A percentile compares a stretch with the other conserved stretches of the same genome.
These are phyloP conservation scores for Rattus norvegicus DNA, from an alignment of 2,113 vertebrate species.

Conservation along the genomic window DNA sequence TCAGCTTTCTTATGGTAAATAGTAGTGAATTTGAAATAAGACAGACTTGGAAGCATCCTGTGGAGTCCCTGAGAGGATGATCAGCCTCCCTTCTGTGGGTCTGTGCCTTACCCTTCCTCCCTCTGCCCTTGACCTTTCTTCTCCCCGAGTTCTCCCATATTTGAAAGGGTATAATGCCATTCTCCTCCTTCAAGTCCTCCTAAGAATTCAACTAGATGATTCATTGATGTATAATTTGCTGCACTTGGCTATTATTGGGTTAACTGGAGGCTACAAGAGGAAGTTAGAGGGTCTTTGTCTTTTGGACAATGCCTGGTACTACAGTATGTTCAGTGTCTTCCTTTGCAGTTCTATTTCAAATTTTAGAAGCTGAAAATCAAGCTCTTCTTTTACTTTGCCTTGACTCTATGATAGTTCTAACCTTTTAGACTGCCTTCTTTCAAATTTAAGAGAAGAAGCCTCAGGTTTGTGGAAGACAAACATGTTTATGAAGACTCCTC, in stretches of 20 bases:
- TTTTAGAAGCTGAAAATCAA: neutral
- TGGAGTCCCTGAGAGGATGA: neutral
- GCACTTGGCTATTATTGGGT: neutral
- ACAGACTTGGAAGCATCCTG: no score
- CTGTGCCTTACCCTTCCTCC: neutral
- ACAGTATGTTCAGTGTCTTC: neutral
- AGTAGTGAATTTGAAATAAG: neutral
- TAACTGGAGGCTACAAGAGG: neutral
- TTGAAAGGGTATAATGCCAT: neutral
- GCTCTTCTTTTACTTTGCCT: neutral
- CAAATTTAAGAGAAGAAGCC: neutral
- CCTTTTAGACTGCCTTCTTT: neutral
- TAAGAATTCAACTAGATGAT: neutral
- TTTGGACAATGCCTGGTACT: neutral
- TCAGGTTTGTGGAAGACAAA: neutral
- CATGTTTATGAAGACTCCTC: neutral
- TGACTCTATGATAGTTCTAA: neutral
- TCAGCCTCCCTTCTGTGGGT: no score
- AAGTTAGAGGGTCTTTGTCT: neutral
- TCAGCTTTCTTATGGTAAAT: neutral
- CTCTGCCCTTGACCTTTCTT: neutral
- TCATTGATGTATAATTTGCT: neutral
- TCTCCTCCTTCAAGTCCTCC: neutral
- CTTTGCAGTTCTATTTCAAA: neutral
- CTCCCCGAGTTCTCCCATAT: neutral